Base-by-base conservation (phyloP, 2,888 invertebrate species). In the Agrotis puta region DNA sequence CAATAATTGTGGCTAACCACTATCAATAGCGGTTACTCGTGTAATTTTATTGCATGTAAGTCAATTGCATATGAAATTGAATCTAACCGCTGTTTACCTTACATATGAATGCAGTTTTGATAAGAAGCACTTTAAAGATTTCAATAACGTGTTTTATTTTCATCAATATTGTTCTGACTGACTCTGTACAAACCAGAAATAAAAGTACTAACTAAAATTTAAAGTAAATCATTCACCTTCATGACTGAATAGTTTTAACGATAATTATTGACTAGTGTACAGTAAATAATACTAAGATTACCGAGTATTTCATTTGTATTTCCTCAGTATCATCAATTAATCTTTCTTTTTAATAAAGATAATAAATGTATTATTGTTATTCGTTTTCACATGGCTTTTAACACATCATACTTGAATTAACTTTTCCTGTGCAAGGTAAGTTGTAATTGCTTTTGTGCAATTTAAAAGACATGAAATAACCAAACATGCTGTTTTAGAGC, bases 191-290 rank as follows among this genome's bases (percentile, higher is more conserved):
- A 47, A 39, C n/a, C 20, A 74, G 18, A 39, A 47, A 20, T 53
- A 62, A 47, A 20, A 47, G 20, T 20, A 51, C 2, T 33, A 7
- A 33, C 13, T 27, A 20, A 11, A 51, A 11, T n/a, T 39, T 56
- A 58, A 48, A 51, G 54, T 51, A 47, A 62, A 13, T 54, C 27
- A 3, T 7, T 59, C 2, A 39, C n/a, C 27, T 64, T 61, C 20
- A 72, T 48, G 61, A 24, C 13, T 76, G 64, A 73, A 62, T 67
- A 56, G 47, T 51, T 50, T 56, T 43, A 51, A 14, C 47, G 20
- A 47, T 47, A 27, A 16, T 71, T 59, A 45, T 62, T 18, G 1
- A 61, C 16, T 47, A n/a, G n/a, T n/a, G 14, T 58, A 33, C 11
- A 51, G 5, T n/a, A 39, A n/a, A n/a, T n/a, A n/a, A n/a, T n/a